These are phyloP conservation scores for Colinus virginianus DNA, from an alignment of 2,113 vertebrate genomes.

Conservation along the genomic window DNA sequence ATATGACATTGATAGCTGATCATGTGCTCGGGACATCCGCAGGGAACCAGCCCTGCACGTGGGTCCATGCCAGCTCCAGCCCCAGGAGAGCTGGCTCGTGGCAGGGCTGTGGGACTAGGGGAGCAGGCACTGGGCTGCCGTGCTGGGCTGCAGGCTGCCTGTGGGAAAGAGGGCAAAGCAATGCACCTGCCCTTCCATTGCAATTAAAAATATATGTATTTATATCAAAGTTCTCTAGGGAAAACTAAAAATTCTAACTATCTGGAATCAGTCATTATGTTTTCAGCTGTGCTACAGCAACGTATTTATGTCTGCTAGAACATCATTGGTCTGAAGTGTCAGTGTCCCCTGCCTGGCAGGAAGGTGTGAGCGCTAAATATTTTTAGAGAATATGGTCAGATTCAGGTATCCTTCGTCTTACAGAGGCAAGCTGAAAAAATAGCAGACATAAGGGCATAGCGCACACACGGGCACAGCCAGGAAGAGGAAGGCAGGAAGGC, in stretches of 20 bases:
- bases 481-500: background rate
- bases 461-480: background rate
- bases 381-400: background rate
- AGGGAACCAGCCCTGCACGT: background rate
- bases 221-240: background rate
- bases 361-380: background rate
- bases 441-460: background rate
- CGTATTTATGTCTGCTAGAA: background rate
- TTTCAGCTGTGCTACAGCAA: background rate
- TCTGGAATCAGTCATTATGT: background rate
- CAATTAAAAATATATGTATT: background rate
- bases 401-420: background rate
- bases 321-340: background rate
- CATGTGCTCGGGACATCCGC: accelerated
- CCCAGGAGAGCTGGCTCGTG: accelerated
- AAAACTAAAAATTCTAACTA: background rate
- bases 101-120: background rate
- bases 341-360: background rate
- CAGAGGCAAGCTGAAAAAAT: background rate
- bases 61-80: accelerated
- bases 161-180: background rate
- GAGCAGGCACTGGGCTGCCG: background rate
- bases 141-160: background rate
- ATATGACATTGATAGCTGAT: background rate
- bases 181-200: background rate